Evolutionary conservation across 1,140 invertebrate genomes (phyloP), one percentile per base, ranked within the genome.

Genomic region (Zelostemma sp.): DNA sequence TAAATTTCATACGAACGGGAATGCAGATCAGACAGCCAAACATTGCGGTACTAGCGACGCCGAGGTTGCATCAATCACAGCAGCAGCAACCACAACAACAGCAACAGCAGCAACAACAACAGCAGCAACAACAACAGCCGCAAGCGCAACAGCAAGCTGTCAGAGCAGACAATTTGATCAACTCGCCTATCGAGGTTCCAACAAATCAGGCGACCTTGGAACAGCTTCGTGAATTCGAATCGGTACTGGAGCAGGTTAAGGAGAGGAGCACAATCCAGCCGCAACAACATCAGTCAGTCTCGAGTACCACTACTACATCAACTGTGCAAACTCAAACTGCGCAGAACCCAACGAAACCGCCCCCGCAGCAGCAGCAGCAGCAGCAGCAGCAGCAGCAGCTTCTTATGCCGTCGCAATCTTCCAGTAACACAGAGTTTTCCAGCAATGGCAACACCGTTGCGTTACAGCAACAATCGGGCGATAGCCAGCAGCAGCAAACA

Each of bases 161-260:
- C 0, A 76, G 80, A 50, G 19, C 76, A 0, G 78, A 83, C 6
- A 78, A 46, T 51, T 43, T 84, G 5, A 72, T 82, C 1, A 82
- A 80, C 16, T 88, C 90, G 6, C 70, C 79, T 0, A 85, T 84
- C 17, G 83, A 87, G 12, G 81, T 83, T 6, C 75, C 81, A 1
- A n/a, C 33, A 2, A 86, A 86, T 69, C 80, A 85, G 58, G 88
- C 86, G 1, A 93, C 92, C 6, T 78, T 93, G 16, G 92, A 94
- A 77, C 92, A 93, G 72, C 75, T 94, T 4, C 84, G 92, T 28
- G 93, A 94, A 79, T 94, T 94, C 74, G 93, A 94, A 77, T 92
- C 92, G 80, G 92, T 94, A 0, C 83, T 93, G 38, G 92, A 94
- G 77, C 91, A 93, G 82, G 90, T 93, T 1, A 93, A 93, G 74